Evolutionary conservation across 2,113 vertebrate genomes (phyloP).

Genomic region (Ctenodactylus gundi): DNA sequence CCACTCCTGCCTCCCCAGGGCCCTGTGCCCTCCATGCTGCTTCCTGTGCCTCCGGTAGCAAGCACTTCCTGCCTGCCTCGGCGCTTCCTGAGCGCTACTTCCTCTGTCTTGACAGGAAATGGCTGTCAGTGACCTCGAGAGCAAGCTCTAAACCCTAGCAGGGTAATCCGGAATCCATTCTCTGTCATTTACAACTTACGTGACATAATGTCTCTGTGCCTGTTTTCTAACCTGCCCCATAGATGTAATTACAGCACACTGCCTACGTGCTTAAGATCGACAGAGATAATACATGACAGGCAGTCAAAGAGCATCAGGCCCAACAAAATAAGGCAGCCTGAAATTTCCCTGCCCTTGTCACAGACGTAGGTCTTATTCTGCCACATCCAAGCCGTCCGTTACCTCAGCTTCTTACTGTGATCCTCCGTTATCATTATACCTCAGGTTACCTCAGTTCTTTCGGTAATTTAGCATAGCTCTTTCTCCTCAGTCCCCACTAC

Average conservation of each 20-base stretch:
- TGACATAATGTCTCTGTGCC: neutral
- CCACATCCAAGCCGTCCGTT: neutral
- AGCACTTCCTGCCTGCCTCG: too few species aligned
- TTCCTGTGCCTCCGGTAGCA: too few species aligned
- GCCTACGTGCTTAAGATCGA: neutral
- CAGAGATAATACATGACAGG: neutral
- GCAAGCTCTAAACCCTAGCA: neutral
- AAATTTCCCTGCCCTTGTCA: neutral
- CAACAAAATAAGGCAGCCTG: neutral
- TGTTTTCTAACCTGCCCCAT: neutral
- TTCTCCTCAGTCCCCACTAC: neutral
- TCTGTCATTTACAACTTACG: neutral
- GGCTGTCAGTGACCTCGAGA: neutral
- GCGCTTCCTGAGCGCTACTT: accelerated
- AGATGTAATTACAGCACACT: neutral
- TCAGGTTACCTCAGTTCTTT: neutral
- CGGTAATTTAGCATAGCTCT: neutral
- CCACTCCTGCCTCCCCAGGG: neutral
- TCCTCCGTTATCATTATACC: neutral
- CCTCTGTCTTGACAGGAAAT: neutral
- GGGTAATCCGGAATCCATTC: neutral
- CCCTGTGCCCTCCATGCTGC: too few species aligned
- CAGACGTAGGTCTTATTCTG: neutral
- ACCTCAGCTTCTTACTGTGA: neutral
- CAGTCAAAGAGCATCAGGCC: neutral